Base-by-base conservation (phyloP, 2,113 vertebrate genomes). In the Petrocephalus microphthalmus region DNA sequence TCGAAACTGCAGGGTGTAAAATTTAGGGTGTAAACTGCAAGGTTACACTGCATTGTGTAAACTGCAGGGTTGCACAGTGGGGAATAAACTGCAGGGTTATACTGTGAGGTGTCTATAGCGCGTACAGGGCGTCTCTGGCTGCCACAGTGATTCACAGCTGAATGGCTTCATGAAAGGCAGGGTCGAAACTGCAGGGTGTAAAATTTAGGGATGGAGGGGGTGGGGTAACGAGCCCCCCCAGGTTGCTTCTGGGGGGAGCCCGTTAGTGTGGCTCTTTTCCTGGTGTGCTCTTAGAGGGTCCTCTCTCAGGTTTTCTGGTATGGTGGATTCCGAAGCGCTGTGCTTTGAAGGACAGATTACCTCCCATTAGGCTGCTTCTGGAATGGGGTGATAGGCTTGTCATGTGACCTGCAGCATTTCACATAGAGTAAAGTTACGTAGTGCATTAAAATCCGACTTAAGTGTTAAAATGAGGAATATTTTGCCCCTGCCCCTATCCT, bases 281-380 rank as follows among this genome's bases (percentile, higher is more conserved):
- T 74, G 13, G 29, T 74, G 67, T 71, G 29, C 37, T 74, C 67
- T 74, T 22, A 22, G n/a, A 37, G 67, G 29, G 67, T 15, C 67
- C 11, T 7, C 33, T 29, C 67, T 19, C 67, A 6, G 25, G 29
- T 37, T 74, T 74, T 74, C 11, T 74, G 67, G 25, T 74, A 33
- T 29, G 37, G 67, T 33, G 33, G 33, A 37, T 78, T 29, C 71
- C 11, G 71, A 78, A 78, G 29, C 71, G 15, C 71, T 37, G 71
- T 78, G 71, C 71, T 78, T 78, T 33, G 71, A 78, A 78, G 33
- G 71, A 78, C 13, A 78, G 71, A 78, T 78, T 78, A 78, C 13
- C 17, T 78, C 29, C 17, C 42, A 78, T 49, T 47, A 49, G 45
- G 81, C 37, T 20, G 19, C 42, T 83, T 83, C 45, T 83, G 81